Evolutionary conservation across 2,113 vertebrate species (phyloP).

Genomic region (Piprites chloris): DNA sequence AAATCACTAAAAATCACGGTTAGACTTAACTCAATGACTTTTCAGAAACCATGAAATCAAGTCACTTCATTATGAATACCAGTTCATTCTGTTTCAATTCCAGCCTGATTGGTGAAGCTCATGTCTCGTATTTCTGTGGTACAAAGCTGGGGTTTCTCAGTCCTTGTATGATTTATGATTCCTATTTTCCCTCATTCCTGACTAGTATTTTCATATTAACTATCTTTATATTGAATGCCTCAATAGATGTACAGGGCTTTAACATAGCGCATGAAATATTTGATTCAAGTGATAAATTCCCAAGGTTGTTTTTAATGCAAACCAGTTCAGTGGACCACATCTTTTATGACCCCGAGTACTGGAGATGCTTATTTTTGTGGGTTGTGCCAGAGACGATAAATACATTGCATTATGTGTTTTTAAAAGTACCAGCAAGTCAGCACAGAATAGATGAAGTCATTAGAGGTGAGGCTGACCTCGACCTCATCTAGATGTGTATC

Average conservation of each 20-base stretch:
- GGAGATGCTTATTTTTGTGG: neutral
- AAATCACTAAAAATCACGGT: neutral
- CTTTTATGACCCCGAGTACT: neutral
- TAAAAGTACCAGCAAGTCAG: neutral
- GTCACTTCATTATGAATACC: conserved; percentile 23
- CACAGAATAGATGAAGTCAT: neutral
- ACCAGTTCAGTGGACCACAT: neutral
- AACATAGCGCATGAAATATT: neutral
- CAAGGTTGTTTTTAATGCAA: neutral
- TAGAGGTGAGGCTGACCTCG: neutral
- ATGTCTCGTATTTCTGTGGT: neutral
- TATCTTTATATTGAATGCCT: conserved; percentile 27
- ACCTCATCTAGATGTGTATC: rapidly evolving
- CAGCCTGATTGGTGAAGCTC: neutral
- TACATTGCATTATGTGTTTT: neutral
- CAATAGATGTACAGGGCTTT: neutral
- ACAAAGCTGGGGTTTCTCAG: conserved; percentile 5
- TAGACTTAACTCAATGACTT: conserved; percentile 10
- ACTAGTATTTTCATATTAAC: conserved; percentile 41
- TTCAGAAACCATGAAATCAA: conserved; percentile 45
- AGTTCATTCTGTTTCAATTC: conserved; percentile 31
- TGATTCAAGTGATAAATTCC: conserved; percentile 16
- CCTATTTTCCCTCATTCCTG: conserved; percentile 31
- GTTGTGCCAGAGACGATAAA: neutral
- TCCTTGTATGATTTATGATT: conserved; percentile 20